Evolutionary conservation across 2,113 vertebrate genomes (phyloP), one percentile per base, ranked within the genome.

Genomic region (Cnemophilus loriae): DNA sequence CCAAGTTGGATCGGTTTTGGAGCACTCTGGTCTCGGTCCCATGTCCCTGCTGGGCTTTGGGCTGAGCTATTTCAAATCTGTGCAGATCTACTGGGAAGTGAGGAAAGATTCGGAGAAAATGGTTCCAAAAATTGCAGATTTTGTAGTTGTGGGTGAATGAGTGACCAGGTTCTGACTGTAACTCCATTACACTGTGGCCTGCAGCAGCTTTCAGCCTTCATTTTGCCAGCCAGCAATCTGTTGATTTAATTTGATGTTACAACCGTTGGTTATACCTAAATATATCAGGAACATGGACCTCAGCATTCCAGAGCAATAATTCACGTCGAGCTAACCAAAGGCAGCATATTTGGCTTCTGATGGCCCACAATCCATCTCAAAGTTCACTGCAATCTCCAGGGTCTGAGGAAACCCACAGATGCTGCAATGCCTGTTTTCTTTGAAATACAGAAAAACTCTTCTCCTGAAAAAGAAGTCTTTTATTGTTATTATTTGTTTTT

Each of bases 261-360:
- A 96, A 50, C 60, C 8, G 0, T 90, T 95, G 7, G 56, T 97
- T 96, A 92, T 92, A 95, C 93, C 96, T 96, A 97, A 96, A 96
- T 96, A 97, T 83, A 96, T 92, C 92, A 94, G 67, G 91, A 68
- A 88, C 64, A 73, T 3, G 89, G 68, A 49, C 69, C 88, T 94
- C 93, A 91, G 53, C 85, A 94, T 95, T 95, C 82, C 94, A 89
- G 74, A 67, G 71, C 30, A 71, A 41, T 92, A 96, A 92, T 26
- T 96, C 88, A 94, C 32, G 55, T 52, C 5, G n/a, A 50, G 23
- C 70, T 90, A 83, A 94, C 88, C 90, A 70, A 85, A 84, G 80
- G 53, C 69, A 91, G 65, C 80, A 80, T 44, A 85, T 95, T 97
- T 87, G 95, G 50, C 89, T 89, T 89, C 81, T 92, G 92, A 67